Base-by-base conservation (phyloP, 92 coral and sea anemone species). In the Porites divaricata region DNA sequence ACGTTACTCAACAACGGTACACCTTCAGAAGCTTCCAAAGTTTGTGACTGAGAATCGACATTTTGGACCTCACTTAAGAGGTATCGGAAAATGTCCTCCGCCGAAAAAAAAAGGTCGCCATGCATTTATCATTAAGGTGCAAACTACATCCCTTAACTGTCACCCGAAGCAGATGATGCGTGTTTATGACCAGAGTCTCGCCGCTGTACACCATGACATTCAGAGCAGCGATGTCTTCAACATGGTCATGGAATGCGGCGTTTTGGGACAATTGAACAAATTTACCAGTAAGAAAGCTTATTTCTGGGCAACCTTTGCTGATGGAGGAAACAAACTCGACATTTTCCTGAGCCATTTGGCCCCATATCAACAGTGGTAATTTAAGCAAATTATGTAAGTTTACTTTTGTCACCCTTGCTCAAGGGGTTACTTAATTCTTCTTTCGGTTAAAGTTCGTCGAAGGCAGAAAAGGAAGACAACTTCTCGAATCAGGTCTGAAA, bases 161-260 rank as follows among this genome's bases (percentile, higher is more conserved):
- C 94, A 91, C 85, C 93, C 92, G n/a, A 66, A 28, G 23, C 94
- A 91, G 81, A n/a, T 62, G 77, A 41, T 91, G 26, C 0, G 78
- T 53, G 74, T 78, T 35, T 91, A 87, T 35, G 88, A 88, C 68
- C 17, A 54, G 17, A 54, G 59, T 11, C 14, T 54, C 57, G 14
- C 28, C 45, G 2, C 59, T 11, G 17, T 54, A 0, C 0, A 54
- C 17, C 16, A 8, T 54, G 59, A 9, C 17, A 54, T 54, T 54
- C 59, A 54, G 3, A 54, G 59, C 17, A 13, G 59, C 1, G 59
- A 54, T 4, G 59, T 91, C 17, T 91, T 83, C 59, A 70, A 20
- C 1, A 61, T 92, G 9, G 69, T 92, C 8, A 92, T 92, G 95
- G 96, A 93, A 72, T 90, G 92, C 54, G 94, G 96, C 0, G 92